Percentiles rank a stretch among this genome's conserved stretches.
These are phyloP conservation scores for Tachycineta bicolor DNA, from an alignment of 2,113 vertebrate genomes.

Conservation along the genomic window DNA sequence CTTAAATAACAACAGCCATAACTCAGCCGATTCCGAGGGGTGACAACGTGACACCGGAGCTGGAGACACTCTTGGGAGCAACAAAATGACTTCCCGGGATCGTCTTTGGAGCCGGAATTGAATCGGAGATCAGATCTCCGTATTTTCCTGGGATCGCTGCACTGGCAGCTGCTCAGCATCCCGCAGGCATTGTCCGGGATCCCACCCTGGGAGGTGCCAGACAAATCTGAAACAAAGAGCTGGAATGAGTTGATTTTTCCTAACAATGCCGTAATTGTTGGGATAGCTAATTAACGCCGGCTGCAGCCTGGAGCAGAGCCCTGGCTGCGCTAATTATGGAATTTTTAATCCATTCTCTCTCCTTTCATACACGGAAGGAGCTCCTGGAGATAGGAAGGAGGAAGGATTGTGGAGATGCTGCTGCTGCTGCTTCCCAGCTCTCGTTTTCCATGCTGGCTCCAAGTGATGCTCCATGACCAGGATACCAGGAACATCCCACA, in stretches of 20 bases:
- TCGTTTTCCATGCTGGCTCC: not conserved
- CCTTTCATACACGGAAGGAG: not conserved
- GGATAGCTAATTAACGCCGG: not conserved
- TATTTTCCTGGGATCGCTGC: not conserved
- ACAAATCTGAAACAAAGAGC: slow-evolving; percentile 11
- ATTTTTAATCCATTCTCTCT: not conserved
- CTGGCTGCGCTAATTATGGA: not conserved
- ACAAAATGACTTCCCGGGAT: not conserved
- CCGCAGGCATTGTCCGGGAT: not conserved
- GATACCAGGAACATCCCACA: not conserved
- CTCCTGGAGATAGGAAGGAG: not conserved
- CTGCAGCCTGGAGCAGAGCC: not conserved
- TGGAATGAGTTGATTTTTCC: not conserved
- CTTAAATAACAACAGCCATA: not conserved
- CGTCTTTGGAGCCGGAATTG: not conserved
- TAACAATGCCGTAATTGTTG: slow-evolving; percentile 1
- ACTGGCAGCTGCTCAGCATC: not conserved
- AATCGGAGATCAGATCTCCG: fast-evolving
- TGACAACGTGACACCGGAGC: not conserved
- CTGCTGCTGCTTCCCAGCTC: not conserved
- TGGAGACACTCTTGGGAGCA: not conserved
- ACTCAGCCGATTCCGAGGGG: not conserved
- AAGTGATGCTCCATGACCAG: not conserved
- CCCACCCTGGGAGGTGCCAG: not conserved
- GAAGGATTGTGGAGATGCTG: not conserved